These are phyloP conservation scores for Drosophila planitibia DNA, from an alignment of 2,888 invertebrate species.

Conservation along the genomic window DNA sequence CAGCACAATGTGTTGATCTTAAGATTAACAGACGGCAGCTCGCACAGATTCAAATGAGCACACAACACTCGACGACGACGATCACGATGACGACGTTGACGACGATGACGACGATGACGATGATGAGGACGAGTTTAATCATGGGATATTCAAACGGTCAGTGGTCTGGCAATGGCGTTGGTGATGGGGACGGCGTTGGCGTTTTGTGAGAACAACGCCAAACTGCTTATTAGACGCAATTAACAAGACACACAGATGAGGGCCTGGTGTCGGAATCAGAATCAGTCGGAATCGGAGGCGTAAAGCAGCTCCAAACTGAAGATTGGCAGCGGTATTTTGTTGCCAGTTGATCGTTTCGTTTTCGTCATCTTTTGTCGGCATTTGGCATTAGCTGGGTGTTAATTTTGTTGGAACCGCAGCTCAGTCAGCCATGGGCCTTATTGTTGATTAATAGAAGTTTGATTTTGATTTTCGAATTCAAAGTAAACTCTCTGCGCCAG, in stretches of 20 bases:
- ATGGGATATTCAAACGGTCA: slow-evolving; percentile 64
- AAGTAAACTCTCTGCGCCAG: slow-evolving; percentile 37
- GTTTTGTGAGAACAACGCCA: slow-evolving; percentile 80
- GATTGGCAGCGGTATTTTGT: slow-evolving; percentile 66
- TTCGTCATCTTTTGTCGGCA: slow-evolving; percentile 74
- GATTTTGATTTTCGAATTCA: slow-evolving; percentile 59
- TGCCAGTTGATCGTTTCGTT: slow-evolving; percentile 54
- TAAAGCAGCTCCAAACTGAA: slow-evolving; percentile 39
- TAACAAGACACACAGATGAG: slow-evolving; percentile 65
- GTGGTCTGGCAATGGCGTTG: slow-evolving; percentile 26
- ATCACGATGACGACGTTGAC: slow-evolving; percentile 16
- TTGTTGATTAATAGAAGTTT: slow-evolving; percentile 76
- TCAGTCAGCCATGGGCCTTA: slow-evolving; percentile 39
- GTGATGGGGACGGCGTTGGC: slow-evolving; percentile 64
- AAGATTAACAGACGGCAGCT: slow-evolving; percentile 76
- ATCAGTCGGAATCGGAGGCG: slow-evolving; percentile 57
- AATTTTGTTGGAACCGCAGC: slow-evolving; percentile 59
- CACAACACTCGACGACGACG: slow-evolving; percentile 41
- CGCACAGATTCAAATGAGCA: slow-evolving; percentile 80
- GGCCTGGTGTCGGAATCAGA: slow-evolving; percentile 48
- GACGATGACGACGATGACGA: slow-evolving; percentile 28
- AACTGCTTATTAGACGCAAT: slow-evolving; percentile 82
- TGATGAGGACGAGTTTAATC: slow-evolving; percentile 73
- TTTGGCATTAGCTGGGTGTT: slow-evolving; percentile 77
- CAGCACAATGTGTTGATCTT: slow-evolving; percentile 80